Base-by-base conservation (phyloP, 2,888 invertebrate genomes). In the Caenorhabditis imperialis region DNA sequence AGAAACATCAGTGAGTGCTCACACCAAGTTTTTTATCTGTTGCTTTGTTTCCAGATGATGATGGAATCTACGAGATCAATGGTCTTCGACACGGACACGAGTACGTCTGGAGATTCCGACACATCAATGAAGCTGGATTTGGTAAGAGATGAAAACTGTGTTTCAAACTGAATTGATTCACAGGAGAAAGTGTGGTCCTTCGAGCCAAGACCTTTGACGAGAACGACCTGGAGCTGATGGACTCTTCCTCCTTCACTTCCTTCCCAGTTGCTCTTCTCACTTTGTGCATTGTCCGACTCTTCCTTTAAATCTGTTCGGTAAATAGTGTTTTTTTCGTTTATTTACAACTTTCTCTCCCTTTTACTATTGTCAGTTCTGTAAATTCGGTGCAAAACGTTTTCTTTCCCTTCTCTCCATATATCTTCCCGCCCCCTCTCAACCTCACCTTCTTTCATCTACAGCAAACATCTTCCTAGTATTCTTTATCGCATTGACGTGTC, bases 71-170 rank as follows among this genome's bases (percentile, higher is more conserved):
- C 55, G 84, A 83, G 38, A 71, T 85, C 38, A 65, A 30, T 18
- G 85, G 86, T 14, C 75, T 86, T 22, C 74, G 84, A 22, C 77
- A 81, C 33, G 77, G 79, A 61, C 77, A 79, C 10, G 78, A 81
- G 38, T 86, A 86, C 65, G 81, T 81, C 22, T 85, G 85, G 78
- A 77, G 82, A 50, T 84, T 86, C 77, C 61, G 77, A 16, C 81
- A 81, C 25, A 72, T 80, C 60, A 84, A 80, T 48, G 82, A 84
- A 37, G 86, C 84, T 45, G 86, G 86, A 51, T 79, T 74, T 35
- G 85, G 85, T 60, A 62, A 73, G n/a, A n/a, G 58, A n/a, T 16
- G 4, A 20, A 14, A 42, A 23, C 33, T 16, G n/a, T 33, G 10
- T 22, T 57, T 70, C 44, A 44, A 78, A 27, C 20, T 4, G 14